Percentiles rank a stretch among this genome's conserved stretches.
These are phyloP conservation scores for Aleiodes sp. DNA, from an alignment of 1,140 invertebrate genomes.

Conservation along the genomic window DNA sequence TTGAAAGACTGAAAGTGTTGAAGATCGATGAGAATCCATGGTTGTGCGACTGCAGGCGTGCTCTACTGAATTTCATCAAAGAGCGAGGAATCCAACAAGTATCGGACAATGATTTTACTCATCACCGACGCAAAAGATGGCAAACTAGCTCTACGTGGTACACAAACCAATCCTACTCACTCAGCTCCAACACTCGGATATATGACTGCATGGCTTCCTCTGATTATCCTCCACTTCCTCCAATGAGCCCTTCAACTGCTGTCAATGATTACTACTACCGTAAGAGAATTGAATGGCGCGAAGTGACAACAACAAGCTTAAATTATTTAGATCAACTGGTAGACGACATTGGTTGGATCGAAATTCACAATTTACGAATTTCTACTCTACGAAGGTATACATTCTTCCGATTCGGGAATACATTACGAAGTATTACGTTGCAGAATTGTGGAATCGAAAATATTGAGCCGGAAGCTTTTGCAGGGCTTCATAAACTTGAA, in stretches of 20 bases:
- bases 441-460: slow-evolving; percentile 39
- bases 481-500: slow-evolving; percentile 48
- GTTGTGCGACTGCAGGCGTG: slow-evolving; percentile 46
- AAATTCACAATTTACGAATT: slow-evolving; percentile 41
- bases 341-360: slow-evolving; percentile 48
- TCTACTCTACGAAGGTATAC: slow-evolving; percentile 38
- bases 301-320: slow-evolving; percentile 19
- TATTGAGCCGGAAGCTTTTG: slow-evolving; percentile 48
- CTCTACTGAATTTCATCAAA: slow-evolving; percentile 40
- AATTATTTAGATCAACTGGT: slow-evolving; percentile 42
- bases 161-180: slow-evolving; percentile 1
- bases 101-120: slow-evolving; percentile 5
- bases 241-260: not conserved
- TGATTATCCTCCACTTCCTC: slow-evolving; percentile 30
- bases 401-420: slow-evolving; percentile 54
- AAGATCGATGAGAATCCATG: slow-evolving; percentile 51
- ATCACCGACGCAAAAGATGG: slow-evolving; percentile 18
- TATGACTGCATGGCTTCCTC: slow-evolving; percentile 38
- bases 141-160: not conserved
- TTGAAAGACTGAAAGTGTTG: slow-evolving; percentile 38
- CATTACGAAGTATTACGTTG: slow-evolving; percentile 44
- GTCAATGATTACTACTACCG: slow-evolving; percentile 8
- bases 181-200: not conserved
- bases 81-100: slow-evolving; percentile 36
- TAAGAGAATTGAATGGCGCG: slow-evolving; percentile 31